Evolutionary conservation across 1,140 invertebrate species (phyloP).

Genomic region (Rhyzopertha dominica): DNA sequence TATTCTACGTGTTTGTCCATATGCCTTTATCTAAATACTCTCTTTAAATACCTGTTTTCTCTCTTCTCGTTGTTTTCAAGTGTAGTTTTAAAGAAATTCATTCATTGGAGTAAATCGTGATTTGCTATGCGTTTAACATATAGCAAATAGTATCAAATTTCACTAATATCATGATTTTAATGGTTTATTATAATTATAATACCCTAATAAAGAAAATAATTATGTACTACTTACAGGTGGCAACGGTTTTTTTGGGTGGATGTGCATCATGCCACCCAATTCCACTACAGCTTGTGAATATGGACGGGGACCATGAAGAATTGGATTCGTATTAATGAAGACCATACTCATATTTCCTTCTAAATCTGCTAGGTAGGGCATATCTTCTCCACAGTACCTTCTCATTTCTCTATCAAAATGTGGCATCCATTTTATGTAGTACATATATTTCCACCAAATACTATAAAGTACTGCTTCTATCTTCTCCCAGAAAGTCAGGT

Average conservation of each 20-base stretch:
- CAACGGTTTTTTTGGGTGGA: slow-evolving; percentile 41
- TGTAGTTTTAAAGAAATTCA: no score
- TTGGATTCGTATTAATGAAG: slow-evolving; percentile 49
- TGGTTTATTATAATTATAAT: no score
- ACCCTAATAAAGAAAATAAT: no score
- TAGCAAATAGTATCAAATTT: no score
- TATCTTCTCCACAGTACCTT: slow-evolving; percentile 43
- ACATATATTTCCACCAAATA: slow-evolving; percentile 29
- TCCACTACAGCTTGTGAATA: slow-evolving; percentile 47
- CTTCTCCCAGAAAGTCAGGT: slow-evolving; percentile 44
- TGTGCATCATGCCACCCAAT: slow-evolving; percentile 49
- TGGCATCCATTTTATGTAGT: slow-evolving; percentile 23
- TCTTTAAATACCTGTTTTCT: no score
- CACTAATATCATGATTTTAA: no score
- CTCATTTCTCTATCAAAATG: slow-evolving; percentile 36
- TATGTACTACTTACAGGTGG: slow-evolving; percentile 33
- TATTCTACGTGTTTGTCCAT: no score
- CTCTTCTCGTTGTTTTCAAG: no score
- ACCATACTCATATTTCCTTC: slow-evolving; percentile 49
- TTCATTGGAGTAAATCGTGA: no score
- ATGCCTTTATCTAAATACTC: no score
- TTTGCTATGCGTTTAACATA: no score
- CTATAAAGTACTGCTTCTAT: slow-evolving; percentile 24
- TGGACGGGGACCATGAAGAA: slow-evolving; percentile 46
- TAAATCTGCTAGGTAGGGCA: slow-evolving; percentile 47